Base-by-base conservation (phyloP, 2,797 vertebrate species). In the Philypnodon macrostomus region DNA sequence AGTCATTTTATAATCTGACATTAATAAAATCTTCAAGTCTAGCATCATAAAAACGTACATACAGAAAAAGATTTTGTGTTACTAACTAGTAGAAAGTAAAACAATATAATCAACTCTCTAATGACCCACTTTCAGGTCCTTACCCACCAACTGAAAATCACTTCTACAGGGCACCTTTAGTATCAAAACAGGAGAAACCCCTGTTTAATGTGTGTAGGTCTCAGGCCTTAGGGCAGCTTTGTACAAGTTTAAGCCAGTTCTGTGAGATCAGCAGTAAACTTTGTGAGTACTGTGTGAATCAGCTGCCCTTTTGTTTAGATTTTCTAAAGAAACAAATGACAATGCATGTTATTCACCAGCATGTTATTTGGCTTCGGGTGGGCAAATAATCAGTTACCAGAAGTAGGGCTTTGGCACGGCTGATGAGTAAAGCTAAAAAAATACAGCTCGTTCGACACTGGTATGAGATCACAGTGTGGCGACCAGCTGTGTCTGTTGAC, bases 401-500 rank as follows among this genome's bases (percentile, higher is more conserved):
- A 75, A 47, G 46, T 57, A 40, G 18, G 55, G 49, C 41, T 74
- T 70, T 65, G 72, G 77, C 58, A 41, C 23, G 30, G 24, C 55
- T 38, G 35, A 41, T 2, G 26, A 61, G 38, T 46, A 48, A 38
- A 58, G 61, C 42, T 26, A 6, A 17, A 41, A 63, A 67, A 83
- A 70, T 53, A 75, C 53, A 61, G 73, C 65, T 54, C 61, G 53
- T 70, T 58, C 60, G 51, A 52, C 68, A 71, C n/a, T 48, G 53
- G 40, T 49, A 66, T 75, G 79, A 83, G 80, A 74, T 86, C 77
- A 79, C 53, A 70, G 63, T 35, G 55, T 57, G 57, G 54, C 10
- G 32, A 66, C 78, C 80, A 77, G 83, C 78, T 79, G 73, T 54
- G 75, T 67, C 55, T 75, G 72, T 63, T 71, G 70, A 72, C 63